Base-by-base conservation (phyloP, 2,113 vertebrate genomes). In the Scytalopus superciliaris region DNA sequence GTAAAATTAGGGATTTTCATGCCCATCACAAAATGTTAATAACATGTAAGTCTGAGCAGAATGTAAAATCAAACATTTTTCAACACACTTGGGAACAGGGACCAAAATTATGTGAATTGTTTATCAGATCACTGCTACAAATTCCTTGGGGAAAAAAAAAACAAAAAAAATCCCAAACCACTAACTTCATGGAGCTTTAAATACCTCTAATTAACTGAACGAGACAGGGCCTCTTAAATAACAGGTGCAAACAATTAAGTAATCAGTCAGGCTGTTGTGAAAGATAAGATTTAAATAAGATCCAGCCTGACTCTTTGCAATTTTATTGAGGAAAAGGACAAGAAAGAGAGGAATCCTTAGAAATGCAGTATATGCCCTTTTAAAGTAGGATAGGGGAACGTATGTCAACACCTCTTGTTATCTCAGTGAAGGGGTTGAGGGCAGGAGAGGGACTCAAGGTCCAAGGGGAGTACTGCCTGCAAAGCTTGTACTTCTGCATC, bases 191-290 rank as follows among this genome's bases (percentile, higher is more conserved):
- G 33, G 33, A 66, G 39, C 24, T 91, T 88, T 90, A 91, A 90
- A 77, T 89, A 84, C 15, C 21, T 9, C 59, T 81, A 73, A 90
- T 96, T 79, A 95, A 59, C 64, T 47, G 78, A 91, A 93, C 39
- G 81, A 93, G 78, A 55, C 12, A 87, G 62, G n/a, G 87, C n/a
- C 44, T 80, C 67, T 93, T 73, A 84, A 93, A 80, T 88, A 91
- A 40, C 78, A 97, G 87, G 84, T 88, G 81, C 63, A 77, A 91
- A 86, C 82, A 85, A 94, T 83, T 95, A 93, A 88, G 80, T 63
- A 93, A 93, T 95, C 81, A 92, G 40, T 75, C 67, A 55, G 24
- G 44, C 33, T 75, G 52, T 64, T 81, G 53, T 57, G 39, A 75
- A 69, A 85, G 45, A 42, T 39, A 39, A 73, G 63, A 69, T 62